Evolutionary conservation across 1,140 invertebrate genomes (phyloP), one percentile per base, ranked within the genome.

Genomic region (Pseudoatta argentina): DNA sequence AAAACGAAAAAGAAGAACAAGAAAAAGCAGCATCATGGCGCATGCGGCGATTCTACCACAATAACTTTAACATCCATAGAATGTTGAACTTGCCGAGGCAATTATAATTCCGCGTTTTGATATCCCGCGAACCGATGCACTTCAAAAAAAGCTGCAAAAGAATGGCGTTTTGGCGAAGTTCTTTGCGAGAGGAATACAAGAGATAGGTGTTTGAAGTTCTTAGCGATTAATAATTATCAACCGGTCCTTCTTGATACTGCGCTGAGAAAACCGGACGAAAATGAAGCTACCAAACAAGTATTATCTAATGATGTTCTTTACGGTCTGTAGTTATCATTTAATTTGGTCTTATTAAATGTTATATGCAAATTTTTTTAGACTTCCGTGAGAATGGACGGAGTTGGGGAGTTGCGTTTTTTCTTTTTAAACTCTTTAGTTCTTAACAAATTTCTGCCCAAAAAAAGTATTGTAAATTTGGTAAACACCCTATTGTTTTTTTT

Each of bases 41-140:
- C 72, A 71, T 71, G 81, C 90, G 86, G 86, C 86, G 91, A 91
- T 91, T 88, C 91, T 67, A 21, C 73, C 88, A 81, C 86, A 90
- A 91, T 91, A 91, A 91, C 90, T 91, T 91, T 88, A 91, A 91
- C 86, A 90, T 90, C 83, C 78, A 78, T 69, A 90, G 90, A 91
- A 91, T 91, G 91, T 81, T 53, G 86, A 67, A 81, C 82, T 90
- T 76, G 82, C 53, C 86, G 88, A 91, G 90, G 91, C 91, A 91
- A 91, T 91, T 91, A 91, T 91, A 91, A 91, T 63, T 81, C 61
- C 64, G 79, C 78, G 86, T 88, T 87, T 77, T 73, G 88, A 90
- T 24, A 24, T 90, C 89, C 59, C 51, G 39, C 27, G 67, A 27
- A 78, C 81, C 73, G 82, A 81, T 91, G 87, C 89, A 79, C 82